Percentiles rank a stretch among this genome's conserved stretches.
These are phyloP conservation scores for Vanessa tameamea DNA, from an alignment of 1,140 invertebrate species.

Conservation along the genomic window DNA sequence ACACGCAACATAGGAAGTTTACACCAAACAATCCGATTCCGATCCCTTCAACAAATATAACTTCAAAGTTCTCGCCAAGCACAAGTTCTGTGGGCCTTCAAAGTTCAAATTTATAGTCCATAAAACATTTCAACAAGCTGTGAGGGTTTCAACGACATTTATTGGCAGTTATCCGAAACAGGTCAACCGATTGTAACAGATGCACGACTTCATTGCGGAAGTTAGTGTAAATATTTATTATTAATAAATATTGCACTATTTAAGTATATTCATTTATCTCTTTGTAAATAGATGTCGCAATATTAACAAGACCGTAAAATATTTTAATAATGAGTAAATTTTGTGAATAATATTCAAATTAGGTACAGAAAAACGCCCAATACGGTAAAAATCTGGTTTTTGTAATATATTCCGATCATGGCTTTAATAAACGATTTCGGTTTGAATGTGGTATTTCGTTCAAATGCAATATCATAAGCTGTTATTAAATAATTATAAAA, in stretches of 20 bases:
- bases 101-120: conserved; percentile 38
- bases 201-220: conserved; percentile 21
- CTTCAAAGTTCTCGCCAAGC: conserved; percentile 25
- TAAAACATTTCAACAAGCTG: conserved; percentile 44
- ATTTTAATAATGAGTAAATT: too few relatives aligned
- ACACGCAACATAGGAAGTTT: not conserved
- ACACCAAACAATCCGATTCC: conserved; percentile 6
- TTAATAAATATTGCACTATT: not conserved
- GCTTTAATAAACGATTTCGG: too few relatives aligned
- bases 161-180: conserved; percentile 31
- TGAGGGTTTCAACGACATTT: conserved; percentile 36
- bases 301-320: too few relatives aligned
- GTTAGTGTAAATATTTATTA: not conserved
- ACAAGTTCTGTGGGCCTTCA: conserved; percentile 27
- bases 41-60: conserved; percentile 6
- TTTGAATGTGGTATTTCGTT: too few relatives aligned
- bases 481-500: too few relatives aligned
- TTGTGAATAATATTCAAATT: too few relatives aligned
- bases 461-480: too few relatives aligned
- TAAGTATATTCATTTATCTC: too few relatives aligned
- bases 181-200: conserved; percentile 34
- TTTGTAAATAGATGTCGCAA: too few relatives aligned
- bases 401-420: too few relatives aligned
- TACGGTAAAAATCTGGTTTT: too few relatives aligned
- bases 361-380: too few relatives aligned